Percentiles rank a stretch among this genome's conserved stretches.
Evolutionary conservation across 2,888 invertebrate species (phyloP).

Genomic region (Sarcophaga caerulescens): DNA sequence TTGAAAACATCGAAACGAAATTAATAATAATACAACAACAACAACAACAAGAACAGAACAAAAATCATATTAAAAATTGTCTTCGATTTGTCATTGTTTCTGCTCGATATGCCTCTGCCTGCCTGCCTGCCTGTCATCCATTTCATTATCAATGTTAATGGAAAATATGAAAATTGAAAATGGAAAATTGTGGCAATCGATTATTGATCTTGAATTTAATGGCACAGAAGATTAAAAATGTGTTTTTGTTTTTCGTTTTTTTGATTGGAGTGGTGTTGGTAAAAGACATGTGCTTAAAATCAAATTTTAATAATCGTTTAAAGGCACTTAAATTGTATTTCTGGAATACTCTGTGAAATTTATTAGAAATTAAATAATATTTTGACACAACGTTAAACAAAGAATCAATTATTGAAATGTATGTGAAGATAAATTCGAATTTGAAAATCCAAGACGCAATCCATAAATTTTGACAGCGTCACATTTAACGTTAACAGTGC

Average conservation of each 20-base stretch:
- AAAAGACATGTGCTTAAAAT: no score
- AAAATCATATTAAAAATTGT: slow-evolving; percentile 18
- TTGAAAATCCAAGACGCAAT: no score
- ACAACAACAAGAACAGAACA: background rate
- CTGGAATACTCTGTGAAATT: no score
- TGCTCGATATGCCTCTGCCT: background rate
- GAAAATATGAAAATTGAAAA: background rate
- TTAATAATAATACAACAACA: background rate
- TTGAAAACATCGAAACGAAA: background rate
- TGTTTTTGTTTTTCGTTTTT: background rate
- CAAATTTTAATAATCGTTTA: no score
- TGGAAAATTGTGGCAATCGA: slow-evolving; percentile 19
- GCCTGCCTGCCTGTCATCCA: background rate
- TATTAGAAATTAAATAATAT: no score
- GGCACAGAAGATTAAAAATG: background rate
- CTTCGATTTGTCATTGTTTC: slow-evolving; percentile 6
- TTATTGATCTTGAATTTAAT: slow-evolving; percentile 16
- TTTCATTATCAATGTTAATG: slow-evolving; percentile 10
- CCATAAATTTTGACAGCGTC: no score
- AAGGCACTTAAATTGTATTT: no score
- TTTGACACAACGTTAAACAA: no score
- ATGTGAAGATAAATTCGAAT: no score
- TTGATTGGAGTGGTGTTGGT: no score
- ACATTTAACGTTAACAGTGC: no score
- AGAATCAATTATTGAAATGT: no score